Evolutionary conservation across 2,113 vertebrate species (phyloP), one percentile per base, ranked within the genome.

Genomic region (Smithornis capensis): DNA sequence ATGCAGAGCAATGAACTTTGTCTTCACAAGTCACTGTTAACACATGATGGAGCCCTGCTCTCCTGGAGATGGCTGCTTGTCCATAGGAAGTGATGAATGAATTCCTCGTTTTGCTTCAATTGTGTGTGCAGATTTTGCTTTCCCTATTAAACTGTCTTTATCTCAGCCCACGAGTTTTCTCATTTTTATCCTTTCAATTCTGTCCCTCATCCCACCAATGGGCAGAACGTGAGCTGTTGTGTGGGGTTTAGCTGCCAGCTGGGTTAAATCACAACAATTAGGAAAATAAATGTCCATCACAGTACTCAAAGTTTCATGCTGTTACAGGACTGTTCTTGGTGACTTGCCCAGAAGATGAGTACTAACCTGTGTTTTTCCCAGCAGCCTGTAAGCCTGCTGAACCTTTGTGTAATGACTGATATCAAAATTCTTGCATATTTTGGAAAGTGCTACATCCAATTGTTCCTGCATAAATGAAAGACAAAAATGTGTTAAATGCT

Each of bases 381-480:
- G 98, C 65, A 99, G 98, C 31, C 98, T 98, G 95, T 99, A 99
- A 28, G 99, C 99, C 94, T 99, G 98, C 87, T 99, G 99, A 96
- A 99, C 99, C 92, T 99, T 99, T 84, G 99, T 99, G 94, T 99
- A 99, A 98, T 99, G 99, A 69, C 94, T 94, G 70, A 99, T 97
- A 93, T 99, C 99, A 97, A 99, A 99, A 98, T 99, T 98, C 97
- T 99, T 99, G 95, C 99, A 99, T 95, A 99, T 99, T 98, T 99
- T 99, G 25, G 99, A 99, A 88, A 99, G 98, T 0, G 99, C 99
- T 77, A 99, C 99, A 4, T 99, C 99, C 94, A 99, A 83, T 85
- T 99, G 99, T 93, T 99, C 99, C 99, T 99, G 87, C 12, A 94
- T n/a, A 96, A 90, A 89, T 17, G 37, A 64, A 78, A 76, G 40